Base-by-base conservation (phyloP, 1,140 invertebrate genomes). In the Helicoverpa armigera region DNA sequence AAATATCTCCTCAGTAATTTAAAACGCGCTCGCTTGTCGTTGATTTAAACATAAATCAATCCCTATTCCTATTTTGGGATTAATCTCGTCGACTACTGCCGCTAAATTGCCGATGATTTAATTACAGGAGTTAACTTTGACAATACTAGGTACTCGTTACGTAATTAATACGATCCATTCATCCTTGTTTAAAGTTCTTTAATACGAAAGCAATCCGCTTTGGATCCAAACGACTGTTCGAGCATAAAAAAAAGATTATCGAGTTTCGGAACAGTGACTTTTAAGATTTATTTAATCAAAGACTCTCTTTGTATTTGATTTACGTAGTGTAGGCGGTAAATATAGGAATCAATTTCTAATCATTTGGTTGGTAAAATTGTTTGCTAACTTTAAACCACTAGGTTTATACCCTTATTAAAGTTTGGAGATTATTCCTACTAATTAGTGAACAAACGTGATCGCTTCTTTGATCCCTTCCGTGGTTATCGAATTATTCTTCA, bases 51-150 rank as follows among this genome's bases (percentile, higher is more conserved):
- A 16, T 29, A 3, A 67, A 50, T 67, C 43, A 18, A 58, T 58
- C n/a, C 54, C 18, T 16, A 67, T 43, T 65, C 12, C 63, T 16
- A 43, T 50, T 67, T 43, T 16, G 35, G 12, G 43, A 12, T 18
- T 12, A 50, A 70, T 53, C 67, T 13, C 67, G 12, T 14, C 23
- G 18, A 14, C 53, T 54, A 54, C 48, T 14, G 67, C 11, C 31
- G 23, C 18, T 54, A 53, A 70, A 70, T 70, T 54, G 67, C 67
- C 67, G 67, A 53, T 70, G 67, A 70, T 70, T 70, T 53, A 70
- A 70, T 70, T 29, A 70, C 50, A 70, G 48, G 58, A 50, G 63
- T 67, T 67, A 70, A 70, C 67, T 70, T 70, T 70, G 48, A 70
- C 67, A 70, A 70, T 70, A 48, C 67, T 31, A 29, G 16, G 48